Evolutionary conservation across 2,888 invertebrate genomes (phyloP).

Genomic region (Eurytoma adleriae): DNA sequence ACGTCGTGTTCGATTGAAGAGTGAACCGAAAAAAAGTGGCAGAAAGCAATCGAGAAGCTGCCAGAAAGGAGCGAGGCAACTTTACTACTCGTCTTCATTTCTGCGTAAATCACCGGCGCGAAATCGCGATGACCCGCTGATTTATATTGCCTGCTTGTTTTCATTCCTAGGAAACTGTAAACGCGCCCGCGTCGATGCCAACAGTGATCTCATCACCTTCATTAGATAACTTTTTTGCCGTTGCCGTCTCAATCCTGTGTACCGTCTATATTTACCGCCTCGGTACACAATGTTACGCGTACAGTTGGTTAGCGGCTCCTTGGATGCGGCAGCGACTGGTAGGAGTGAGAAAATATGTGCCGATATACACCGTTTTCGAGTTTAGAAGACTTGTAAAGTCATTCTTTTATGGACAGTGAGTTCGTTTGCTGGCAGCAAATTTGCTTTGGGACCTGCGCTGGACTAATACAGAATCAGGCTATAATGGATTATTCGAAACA

Average conservation of each 20-base stretch:
- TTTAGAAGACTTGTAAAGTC: too few species aligned
- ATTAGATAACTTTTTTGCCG: conserved; percentile 32
- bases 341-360: neutral
- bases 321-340: neutral
- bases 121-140: conserved; percentile 8
- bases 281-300: neutral
- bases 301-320: neutral
- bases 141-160: conserved; percentile 37
- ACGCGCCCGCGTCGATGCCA: conserved; percentile 3
- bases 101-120: conserved; percentile 14
- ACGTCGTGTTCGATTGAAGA: neutral
- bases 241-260: conserved; percentile 24
- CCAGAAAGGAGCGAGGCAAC: neutral
- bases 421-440: too few species aligned
- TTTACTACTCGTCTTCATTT: conserved; percentile 4
- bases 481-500: too few species aligned
- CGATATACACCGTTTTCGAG: too few species aligned
- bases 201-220: conserved; percentile 47
- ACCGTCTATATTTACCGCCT: conserved; percentile 15
- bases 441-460: too few species aligned
- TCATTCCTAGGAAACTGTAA: conserved; percentile 37
- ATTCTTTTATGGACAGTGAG: too few species aligned
- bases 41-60: neutral
- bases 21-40: neutral
- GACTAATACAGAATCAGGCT: too few species aligned